These are phyloP conservation scores for Etheostoma cragini DNA, from an alignment of 2,113 vertebrate genomes.

Conservation along the genomic window DNA sequence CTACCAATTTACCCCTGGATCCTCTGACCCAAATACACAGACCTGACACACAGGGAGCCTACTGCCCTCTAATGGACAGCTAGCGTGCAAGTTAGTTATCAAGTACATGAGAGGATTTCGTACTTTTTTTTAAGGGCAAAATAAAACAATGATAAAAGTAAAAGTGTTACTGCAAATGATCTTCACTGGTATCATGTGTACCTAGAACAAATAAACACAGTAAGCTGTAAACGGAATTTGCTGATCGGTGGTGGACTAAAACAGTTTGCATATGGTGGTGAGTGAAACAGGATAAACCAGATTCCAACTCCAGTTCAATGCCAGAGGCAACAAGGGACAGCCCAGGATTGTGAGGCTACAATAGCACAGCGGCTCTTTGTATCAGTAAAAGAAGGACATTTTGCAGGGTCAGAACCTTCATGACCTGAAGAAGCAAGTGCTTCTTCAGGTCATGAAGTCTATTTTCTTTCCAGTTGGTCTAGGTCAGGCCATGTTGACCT, in stretches of 20 bases:
- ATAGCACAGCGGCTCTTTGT: constrained; percentile 37
- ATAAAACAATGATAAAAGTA: constrained; percentile 21
- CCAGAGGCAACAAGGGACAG: constrained; percentile 43
- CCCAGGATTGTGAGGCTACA: constrained; percentile 28
- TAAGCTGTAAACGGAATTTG: constrained; percentile 24
- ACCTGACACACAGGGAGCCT: constrained; percentile 16
- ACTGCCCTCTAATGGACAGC: constrained; percentile 68
- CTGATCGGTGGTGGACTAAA: constrained; percentile 10
- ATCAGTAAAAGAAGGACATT: constrained; percentile 31
- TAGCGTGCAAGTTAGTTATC: not conserved
- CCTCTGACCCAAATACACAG: constrained; percentile 66
- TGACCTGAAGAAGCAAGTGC: constrained; percentile 21
- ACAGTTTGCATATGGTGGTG: constrained; percentile 40
- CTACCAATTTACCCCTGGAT: constrained; percentile 52
- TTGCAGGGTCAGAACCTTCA: constrained; percentile 5
- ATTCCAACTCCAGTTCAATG: constrained; percentile 49
- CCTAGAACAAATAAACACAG: constrained; percentile 45
- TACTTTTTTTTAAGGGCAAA: constrained; percentile 10
- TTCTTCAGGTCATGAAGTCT: constrained; percentile 6
- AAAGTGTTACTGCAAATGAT: not conserved
- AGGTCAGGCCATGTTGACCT: not conserved
- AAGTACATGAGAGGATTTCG: constrained; percentile 16
- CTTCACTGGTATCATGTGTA: not conserved
- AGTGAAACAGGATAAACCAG: constrained; percentile 75
- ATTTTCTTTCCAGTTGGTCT: not conserved